Evolutionary conservation across 2,797 vertebrate species (phyloP), one percentile per base, ranked within the genome.

Genomic region (Champsocephalus esox): DNA sequence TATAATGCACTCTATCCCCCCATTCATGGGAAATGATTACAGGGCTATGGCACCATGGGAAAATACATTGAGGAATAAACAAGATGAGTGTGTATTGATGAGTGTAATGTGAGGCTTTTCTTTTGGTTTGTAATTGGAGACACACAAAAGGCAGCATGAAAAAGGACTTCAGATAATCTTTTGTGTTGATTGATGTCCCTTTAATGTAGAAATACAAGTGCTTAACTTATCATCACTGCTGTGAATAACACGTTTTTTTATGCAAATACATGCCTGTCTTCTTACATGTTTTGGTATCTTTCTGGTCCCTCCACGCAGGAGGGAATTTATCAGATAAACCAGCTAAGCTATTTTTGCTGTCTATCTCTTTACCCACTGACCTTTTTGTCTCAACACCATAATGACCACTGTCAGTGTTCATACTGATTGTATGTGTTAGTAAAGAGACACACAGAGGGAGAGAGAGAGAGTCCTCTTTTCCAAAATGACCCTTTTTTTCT

Each of bases 21-120:
- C 45, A 6, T 38, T 38, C 59, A 48, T 57, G 66, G 73, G 80
- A 85, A 59, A 76, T 86, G 89, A 92, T 90, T 81, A 81, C 84
- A 65, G 44, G 45, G 68, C 81, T 56, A n/a, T 57, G 64, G 48
- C 79, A 81, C 84, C 73, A 78, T 59, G 56, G 64, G 73, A 62
- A 79, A 86, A 85, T 84, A 88, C 82, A 87, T 72, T 71, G 49
- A 72, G 50, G 64, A 63, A 81, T 74, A 49, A 74, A 87, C 66
- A 57, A 79, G 83, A 86, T 67, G 64, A 85, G 65, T 50, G 74
- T 63, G 70, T 78, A 85, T 81, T 24, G 83, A 87, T 75, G 81
- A 57, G 59, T 54, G 12, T 73, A 68, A 83, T 75, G 57, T 80
- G 61, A 84, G 66, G 81, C 75, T 79, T 70, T 79, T 70, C 64